Percentiles rank a stretch among this genome's conserved stretches.
phyloP scores from a whole-genome alignment of 2,113 vertebrate species.

The Oceanites oceanicus region DNA sequence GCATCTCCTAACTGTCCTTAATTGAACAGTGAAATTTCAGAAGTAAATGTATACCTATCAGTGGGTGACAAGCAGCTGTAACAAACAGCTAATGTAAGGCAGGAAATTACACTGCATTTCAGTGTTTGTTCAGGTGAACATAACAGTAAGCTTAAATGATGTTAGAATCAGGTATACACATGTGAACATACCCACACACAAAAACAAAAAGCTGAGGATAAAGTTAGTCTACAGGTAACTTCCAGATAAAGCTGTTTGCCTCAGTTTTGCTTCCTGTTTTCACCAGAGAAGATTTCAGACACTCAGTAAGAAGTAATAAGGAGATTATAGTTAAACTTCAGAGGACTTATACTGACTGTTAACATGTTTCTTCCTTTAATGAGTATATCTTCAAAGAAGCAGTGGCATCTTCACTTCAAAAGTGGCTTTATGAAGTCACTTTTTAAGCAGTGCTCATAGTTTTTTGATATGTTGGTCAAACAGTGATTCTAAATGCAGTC shows the following conservation, averaged over 20 bases:
- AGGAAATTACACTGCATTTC: background rate
- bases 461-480: constrained; percentile 3
- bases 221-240: background rate
- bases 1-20: background rate
- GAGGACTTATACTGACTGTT: background rate
- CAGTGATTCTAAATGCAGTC: background rate
- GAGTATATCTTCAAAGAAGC: constrained; percentile 50
- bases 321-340: constrained; percentile 47
- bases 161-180: background rate
- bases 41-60: background rate
- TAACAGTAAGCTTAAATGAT: background rate
- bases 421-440: background rate
- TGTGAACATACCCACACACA: background rate
- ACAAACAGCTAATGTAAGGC: background rate
- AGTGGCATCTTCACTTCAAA: background rate
- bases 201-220: background rate
- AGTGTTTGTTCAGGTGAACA: background rate
- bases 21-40: background rate
- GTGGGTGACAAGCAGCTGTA: background rate
- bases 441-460: background rate
- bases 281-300: background rate
- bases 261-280: background rate
- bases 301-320: background rate
- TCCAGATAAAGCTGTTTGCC: background rate
- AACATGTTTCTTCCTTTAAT: constrained; percentile 27